Percentiles rank a stretch among this genome's conserved stretches.
Evolutionary conservation across 2,113 vertebrate species (phyloP).

Genomic region (Cephalopholis sonnerati): DNA sequence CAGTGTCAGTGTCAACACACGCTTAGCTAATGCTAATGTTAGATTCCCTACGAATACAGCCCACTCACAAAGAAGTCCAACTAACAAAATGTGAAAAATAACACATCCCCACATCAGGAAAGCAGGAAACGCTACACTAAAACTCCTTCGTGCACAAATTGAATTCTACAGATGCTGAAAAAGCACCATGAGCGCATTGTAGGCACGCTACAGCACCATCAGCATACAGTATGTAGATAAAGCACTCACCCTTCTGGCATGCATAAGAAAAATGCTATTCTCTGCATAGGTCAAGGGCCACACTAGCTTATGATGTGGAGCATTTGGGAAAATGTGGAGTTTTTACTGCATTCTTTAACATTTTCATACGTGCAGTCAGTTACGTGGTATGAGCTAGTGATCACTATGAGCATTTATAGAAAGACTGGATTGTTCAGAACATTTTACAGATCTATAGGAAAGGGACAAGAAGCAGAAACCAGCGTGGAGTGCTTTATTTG

Average conservation of each 20-base stretch:
- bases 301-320: background rate
- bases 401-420: constrained; percentile 32
- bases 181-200: constrained; percentile 21
- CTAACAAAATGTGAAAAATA: constrained; percentile 8
- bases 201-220: constrained; percentile 30
- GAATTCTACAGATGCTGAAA: constrained; percentile 5
- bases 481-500: background rate
- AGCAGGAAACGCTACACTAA: background rate
- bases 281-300: constrained; percentile 19
- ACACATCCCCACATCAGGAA: background rate
- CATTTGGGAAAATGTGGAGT: constrained; percentile 27
- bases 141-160: background rate
- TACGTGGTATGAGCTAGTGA: constrained; percentile 28
- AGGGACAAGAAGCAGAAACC: background rate
- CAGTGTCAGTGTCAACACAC: constrained; percentile 17
- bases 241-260: background rate
- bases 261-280: constrained; percentile 19
- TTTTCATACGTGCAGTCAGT: constrained; percentile 12
- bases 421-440: constrained; percentile 8
- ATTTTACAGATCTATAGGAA: background rate
- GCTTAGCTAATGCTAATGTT: constrained; percentile 11
- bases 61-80: constrained; percentile 28
- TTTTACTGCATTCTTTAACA: constrained; percentile 32
- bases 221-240: constrained; percentile 20
- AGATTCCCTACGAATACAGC: constrained; percentile 15